Base-by-base conservation (phyloP, 1,140 invertebrate species). In the Tetranychus urticae region DNA sequence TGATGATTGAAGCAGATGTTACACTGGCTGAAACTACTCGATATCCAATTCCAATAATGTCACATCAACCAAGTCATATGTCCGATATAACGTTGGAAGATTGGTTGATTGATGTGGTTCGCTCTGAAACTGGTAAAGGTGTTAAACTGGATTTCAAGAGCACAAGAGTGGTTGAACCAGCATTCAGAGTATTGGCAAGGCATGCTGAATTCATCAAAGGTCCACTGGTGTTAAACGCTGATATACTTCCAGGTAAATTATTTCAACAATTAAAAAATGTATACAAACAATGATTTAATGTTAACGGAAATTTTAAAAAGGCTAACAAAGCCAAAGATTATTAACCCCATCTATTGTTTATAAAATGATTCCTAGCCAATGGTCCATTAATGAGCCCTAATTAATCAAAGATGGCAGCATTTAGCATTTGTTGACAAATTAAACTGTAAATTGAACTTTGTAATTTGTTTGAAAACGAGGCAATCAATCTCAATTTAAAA, bases 1-100 rank as follows among this genome's bases (percentile, higher is more conserved):
- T 83, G 71, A 89, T 93, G 82, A 74, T 94, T 58, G 88, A 92
- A 75, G 87, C 82, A 1, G 88, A 93, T 71, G 79, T 93, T 13
- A 76, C 82, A n/a, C 66, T 86, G 46, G 74, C 77, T 12, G 77
- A 75, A 65, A 64, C 61, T 31, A 56, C 61, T 71, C 1, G 71
- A 23, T 68, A 66, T 56, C 63, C 70, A 3, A 72, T 82, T 5
- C 85, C 88, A 0, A 79, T 93, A 13, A 91, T 93, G 87, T 85
- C 79, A 4, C 86, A 90, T 74, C 84, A 86, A 33, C 85, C 86
- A 2, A 71, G 71, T 0, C 78, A 69, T 1, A 74, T 71, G 5
- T 87, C 85, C 3, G 85, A 92, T 70, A 72, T 92, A 3, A 79
- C 81, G 5, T 73, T 93, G 1, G 75, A 81, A 7, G 75, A 81